These are phyloP conservation scores for Caenorhabditis becei DNA, from an alignment of 2,888 invertebrate genomes.

Conservation along the genomic window DNA sequence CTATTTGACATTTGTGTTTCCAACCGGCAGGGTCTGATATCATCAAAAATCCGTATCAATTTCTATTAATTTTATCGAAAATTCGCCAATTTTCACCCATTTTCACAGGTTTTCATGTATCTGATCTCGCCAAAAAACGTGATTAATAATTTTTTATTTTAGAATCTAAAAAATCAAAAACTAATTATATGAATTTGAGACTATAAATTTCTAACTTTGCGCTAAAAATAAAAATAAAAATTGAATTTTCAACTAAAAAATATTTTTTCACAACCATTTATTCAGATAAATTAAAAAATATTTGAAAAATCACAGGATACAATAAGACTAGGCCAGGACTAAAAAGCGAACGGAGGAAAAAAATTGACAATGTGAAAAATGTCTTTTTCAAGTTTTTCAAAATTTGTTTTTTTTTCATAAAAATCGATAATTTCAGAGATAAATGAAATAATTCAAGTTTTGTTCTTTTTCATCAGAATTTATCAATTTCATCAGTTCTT, in stretches of 20 bases:
- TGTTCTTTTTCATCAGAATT: too few species aligned
- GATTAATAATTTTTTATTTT: constrained; percentile 18
- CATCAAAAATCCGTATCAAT: not conserved
- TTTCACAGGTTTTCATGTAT: constrained; percentile 25
- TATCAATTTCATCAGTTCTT: constrained; percentile 25
- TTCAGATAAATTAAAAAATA: constrained; percentile 2
- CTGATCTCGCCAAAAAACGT: constrained; percentile 42
- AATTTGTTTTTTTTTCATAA: too few species aligned
- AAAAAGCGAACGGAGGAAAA: not conserved
- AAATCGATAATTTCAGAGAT: not conserved
- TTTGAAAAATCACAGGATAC: not conserved
- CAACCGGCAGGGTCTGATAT: constrained; percentile 63
- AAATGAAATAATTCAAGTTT: too few species aligned
- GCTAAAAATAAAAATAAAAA: too few species aligned
- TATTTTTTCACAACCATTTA: not conserved
- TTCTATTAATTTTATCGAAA: not conserved
- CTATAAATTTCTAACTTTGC: too few species aligned
- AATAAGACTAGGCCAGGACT: not conserved
- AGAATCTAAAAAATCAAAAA: not conserved
- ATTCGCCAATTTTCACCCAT: not conserved
- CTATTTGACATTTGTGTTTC: constrained; percentile 67
- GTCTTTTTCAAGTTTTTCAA: too few species aligned
- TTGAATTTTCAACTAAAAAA: too few species aligned
- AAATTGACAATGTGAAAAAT: too few species aligned
- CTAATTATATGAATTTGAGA: too few species aligned